Percentiles rank a stretch among this genome's conserved stretches.
Conservation (phyloP, 2,888 invertebrate genomes). For the Meiosimyza decipiens region DNA sequence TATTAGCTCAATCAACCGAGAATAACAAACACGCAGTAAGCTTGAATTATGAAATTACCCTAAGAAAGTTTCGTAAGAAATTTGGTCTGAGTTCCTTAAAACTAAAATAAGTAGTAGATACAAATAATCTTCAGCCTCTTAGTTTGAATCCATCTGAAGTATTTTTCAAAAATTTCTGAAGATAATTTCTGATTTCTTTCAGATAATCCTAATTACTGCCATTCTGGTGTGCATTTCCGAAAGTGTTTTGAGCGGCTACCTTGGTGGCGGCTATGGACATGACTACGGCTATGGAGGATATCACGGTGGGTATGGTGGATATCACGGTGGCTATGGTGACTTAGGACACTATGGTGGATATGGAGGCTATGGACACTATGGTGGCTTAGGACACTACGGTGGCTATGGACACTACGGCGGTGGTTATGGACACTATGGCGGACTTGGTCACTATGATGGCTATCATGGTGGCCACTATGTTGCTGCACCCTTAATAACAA, state of each 20-base stretch:
- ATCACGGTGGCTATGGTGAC: slow-evolving; percentile 41
- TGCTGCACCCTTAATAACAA: slow-evolving; percentile 42
- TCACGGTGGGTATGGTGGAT: slow-evolving; percentile 46
- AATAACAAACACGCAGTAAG: no score
- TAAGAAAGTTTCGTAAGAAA: no score
- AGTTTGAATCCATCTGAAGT: no score
- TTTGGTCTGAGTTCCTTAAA: no score
- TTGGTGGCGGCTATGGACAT: slow-evolving; percentile 39
- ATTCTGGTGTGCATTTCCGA: slow-evolving; percentile 52
- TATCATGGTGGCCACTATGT: slow-evolving; percentile 51
- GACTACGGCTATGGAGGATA: slow-evolving; percentile 1
- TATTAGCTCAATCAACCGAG: no score
- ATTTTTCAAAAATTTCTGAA: slow-evolving; percentile 13
- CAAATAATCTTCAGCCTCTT: no score
- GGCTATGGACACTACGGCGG: slow-evolving; percentile 18
- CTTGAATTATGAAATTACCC: no score
- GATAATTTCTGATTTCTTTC: not conserved
- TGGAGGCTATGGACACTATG: slow-evolving; percentile 40
- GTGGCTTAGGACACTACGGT: slow-evolving; percentile 41
- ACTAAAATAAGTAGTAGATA: no score
- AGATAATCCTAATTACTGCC: slow-evolving; percentile 52
- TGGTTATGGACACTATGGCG: slow-evolving; percentile 14
- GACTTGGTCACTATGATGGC: slow-evolving; percentile 42
- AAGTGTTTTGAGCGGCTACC: slow-evolving; percentile 46
- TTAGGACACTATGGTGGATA: slow-evolving; percentile 46